phyloP scores from a whole-genome alignment of 2,113 vertebrate genomes.

The Pseudopodoces humilis region DNA sequence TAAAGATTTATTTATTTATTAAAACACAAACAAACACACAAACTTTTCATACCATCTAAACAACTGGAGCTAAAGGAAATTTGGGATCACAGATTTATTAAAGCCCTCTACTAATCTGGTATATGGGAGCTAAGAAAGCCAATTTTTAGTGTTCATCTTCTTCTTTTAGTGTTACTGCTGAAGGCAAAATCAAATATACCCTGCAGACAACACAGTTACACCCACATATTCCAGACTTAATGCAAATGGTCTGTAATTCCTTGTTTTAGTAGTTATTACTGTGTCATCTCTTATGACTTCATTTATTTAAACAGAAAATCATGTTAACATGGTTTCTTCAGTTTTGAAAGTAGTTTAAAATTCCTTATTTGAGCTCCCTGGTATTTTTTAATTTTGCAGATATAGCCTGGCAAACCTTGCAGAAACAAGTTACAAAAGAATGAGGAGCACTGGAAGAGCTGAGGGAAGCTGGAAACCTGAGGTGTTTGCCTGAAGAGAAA shows the following conservation, averaged over 20 bases:
- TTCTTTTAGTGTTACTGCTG: neutral
- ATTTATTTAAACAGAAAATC: neutral
- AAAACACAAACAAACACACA: neutral
- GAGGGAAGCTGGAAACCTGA: neutral
- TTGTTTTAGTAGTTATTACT: neutral
- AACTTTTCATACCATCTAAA: neutral
- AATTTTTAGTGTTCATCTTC: neutral
- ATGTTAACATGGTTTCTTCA: neutral
- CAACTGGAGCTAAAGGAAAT: neutral
- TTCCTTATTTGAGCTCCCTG: neutral
- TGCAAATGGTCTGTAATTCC: neutral
- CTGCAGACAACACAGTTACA: neutral
- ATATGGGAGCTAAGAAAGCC: neutral
- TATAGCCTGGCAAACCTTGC: neutral
- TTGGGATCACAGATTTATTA: neutral
- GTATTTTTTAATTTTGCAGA: neutral
- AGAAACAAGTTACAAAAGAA: neutral
- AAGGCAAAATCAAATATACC: neutral
- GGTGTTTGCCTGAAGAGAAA: neutral
- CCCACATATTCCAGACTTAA: neutral
- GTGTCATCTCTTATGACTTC: neutral
- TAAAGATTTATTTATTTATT: neutral
- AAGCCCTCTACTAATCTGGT: neutral
- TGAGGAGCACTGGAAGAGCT: neutral
- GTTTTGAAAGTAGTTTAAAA: neutral